These are phyloP conservation scores for Dendropsophus ebraccatus DNA, from an alignment of 2,113 vertebrate genomes.

Conservation along the genomic window DNA sequence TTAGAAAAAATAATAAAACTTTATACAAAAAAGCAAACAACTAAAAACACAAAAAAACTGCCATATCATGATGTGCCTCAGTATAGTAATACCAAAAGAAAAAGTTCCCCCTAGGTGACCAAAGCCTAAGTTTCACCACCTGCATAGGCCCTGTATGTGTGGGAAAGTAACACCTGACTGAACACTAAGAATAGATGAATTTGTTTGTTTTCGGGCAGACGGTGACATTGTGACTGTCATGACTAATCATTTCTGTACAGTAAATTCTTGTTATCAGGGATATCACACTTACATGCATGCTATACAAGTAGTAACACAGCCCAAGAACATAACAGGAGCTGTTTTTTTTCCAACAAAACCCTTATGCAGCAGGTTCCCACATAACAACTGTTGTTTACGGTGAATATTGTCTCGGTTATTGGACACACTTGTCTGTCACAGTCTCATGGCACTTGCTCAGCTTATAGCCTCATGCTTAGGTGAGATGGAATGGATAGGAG, in stretches of 20 bases:
- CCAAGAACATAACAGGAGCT: background rate
- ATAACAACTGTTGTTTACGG: background rate
- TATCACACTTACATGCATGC: background rate
- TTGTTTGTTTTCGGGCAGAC: background rate
- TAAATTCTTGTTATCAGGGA: background rate
- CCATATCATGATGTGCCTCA: too few relatives aligned
- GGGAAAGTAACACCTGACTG: background rate
- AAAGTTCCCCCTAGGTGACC: too few relatives aligned
- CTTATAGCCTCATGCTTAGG: background rate
- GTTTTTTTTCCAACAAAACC: background rate
- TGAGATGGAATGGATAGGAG: background rate
- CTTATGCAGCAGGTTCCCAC: slow-evolving; percentile 13
- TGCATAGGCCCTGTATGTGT: background rate
- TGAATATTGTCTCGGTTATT: background rate
- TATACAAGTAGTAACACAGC: background rate
- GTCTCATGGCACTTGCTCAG: background rate
- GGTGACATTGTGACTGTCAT: background rate
- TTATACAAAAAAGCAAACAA: too few relatives aligned
- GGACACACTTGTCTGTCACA: background rate
- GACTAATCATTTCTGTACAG: slow-evolving; percentile 3
- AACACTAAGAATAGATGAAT: background rate
- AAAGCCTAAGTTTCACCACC: too few relatives aligned
- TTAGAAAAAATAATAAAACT: too few relatives aligned
- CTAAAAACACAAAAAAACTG: too few relatives aligned
- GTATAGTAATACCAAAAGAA: too few relatives aligned